Conservation (phyloP, 2,888 invertebrate genomes). For the Stenodema calcarata region DNA sequence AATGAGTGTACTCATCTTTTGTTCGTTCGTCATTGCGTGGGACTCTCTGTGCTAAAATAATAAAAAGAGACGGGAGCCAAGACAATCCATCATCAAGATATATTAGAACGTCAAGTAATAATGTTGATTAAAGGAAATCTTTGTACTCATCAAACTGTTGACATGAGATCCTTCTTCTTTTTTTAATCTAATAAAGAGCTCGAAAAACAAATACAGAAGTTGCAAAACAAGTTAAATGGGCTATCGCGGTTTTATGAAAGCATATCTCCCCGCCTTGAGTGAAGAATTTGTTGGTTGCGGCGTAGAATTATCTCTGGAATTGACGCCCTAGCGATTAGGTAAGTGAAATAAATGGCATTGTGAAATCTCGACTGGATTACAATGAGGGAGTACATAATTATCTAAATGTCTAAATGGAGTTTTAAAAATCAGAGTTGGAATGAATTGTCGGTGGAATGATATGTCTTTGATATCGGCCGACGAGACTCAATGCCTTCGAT, state of each 20-base stretch:
- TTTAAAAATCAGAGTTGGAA: background rate
- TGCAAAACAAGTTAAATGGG: constrained; percentile 2
- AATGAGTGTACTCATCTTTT: background rate
- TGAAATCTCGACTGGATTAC: background rate
- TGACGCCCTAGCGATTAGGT: background rate
- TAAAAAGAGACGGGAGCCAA: background rate
- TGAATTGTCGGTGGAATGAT: background rate
- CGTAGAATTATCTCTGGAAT: background rate
- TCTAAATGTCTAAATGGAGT: background rate
- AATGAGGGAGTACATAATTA: background rate
- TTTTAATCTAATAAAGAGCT: background rate
- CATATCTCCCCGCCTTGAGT: background rate
- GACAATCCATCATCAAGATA: background rate
- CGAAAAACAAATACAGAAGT: background rate
- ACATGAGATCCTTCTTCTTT: background rate
- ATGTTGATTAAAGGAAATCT: background rate
- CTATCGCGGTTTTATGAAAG: background rate
- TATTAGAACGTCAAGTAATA: background rate
- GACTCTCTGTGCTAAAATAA: background rate
- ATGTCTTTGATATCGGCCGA: background rate
- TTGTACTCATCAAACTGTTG: background rate
- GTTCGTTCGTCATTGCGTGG: background rate
- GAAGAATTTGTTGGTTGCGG: background rate
- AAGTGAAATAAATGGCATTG: background rate
- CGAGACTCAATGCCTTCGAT: background rate